These are phyloP conservation scores for Chrysogorgia sp. DNA, from an alignment of 92 coral and sea anemone species.

Conservation along the genomic window DNA sequence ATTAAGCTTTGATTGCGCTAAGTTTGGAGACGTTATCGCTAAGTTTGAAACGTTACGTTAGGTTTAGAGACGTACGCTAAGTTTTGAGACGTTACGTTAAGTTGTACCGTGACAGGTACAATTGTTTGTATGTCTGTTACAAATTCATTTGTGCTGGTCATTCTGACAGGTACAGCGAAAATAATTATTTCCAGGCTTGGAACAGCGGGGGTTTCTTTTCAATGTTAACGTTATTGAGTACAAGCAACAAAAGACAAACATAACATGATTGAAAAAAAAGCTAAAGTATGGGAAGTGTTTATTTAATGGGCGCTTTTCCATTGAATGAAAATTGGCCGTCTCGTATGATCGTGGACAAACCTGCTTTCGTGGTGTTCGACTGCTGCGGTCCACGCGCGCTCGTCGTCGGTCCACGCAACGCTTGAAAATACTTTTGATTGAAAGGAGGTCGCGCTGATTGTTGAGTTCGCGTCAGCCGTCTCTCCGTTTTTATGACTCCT, in stretches of 20 bases:
- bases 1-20: background rate
- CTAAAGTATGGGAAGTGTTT: background rate
- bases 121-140: no score
- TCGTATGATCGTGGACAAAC: background rate
- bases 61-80: no score
- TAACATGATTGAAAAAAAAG: background rate
- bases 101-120: no score
- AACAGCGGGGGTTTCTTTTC: no score
- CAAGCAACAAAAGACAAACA: background rate
- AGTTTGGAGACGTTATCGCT: no score
- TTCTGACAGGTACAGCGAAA: no score
- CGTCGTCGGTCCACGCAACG: conserved; percentile 47
- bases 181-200: no score
- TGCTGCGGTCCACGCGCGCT: conserved; percentile 62
- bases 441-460: conserved; percentile 64
- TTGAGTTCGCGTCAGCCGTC: conserved; percentile 62
- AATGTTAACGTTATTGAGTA: no score
- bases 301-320: background rate
- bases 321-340: no score
- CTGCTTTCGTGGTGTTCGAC: conserved; percentile 10
- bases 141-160: no score
- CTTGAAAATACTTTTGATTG: conserved; percentile 44
- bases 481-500: conserved; percentile 69
- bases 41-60: no score
- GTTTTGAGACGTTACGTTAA: no score